phyloP scores from a whole-genome alignment of 2,797 vertebrate genomes.

The Sebastolobus alascanus region DNA sequence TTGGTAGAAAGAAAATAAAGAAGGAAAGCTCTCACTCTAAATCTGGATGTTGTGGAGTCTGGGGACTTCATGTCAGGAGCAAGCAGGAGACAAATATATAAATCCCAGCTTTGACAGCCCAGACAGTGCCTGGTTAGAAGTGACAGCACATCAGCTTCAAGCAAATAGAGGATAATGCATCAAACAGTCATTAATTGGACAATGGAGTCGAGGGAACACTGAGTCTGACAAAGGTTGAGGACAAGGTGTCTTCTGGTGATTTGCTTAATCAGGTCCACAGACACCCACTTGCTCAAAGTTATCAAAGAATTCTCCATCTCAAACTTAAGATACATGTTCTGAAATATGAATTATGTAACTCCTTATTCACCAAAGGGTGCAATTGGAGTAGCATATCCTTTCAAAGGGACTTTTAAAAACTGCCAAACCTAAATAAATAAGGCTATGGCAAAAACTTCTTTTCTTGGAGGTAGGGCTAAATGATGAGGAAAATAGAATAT shows the following conservation, averaged over 20 bases:
- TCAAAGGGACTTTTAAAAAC: neutral
- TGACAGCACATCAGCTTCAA: conserved; percentile 47
- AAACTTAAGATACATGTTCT: neutral
- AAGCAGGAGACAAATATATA: conserved; percentile 66
- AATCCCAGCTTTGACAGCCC: conserved; percentile 53
- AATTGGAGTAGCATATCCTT: neutral
- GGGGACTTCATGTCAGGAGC: conserved; percentile 48
- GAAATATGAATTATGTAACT: conserved; percentile 19
- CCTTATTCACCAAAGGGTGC: neutral
- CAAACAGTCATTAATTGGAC: conserved; percentile 71
- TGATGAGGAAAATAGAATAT: neutral
- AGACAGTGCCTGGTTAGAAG: conserved; percentile 56
- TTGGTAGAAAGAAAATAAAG: conserved; percentile 33
- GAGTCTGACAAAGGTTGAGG: conserved; percentile 41
- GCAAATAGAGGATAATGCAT: conserved; percentile 62
- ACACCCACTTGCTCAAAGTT: conserved; percentile 17
- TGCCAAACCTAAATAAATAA: neutral
- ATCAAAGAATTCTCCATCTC: conserved; percentile 16
- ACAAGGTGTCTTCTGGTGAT: conserved; percentile 39
- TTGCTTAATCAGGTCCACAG: conserved; percentile 27
- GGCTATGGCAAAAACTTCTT: neutral
- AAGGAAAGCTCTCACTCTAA: conserved; percentile 33
- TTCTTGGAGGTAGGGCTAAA: neutral
- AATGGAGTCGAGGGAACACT: conserved; percentile 46
- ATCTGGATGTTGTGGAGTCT: conserved; percentile 39